These are phyloP conservation scores for Echinometra lucunter DNA, from an alignment of 53 echinoderm and acorn worm species.

Conservation along the genomic window DNA sequence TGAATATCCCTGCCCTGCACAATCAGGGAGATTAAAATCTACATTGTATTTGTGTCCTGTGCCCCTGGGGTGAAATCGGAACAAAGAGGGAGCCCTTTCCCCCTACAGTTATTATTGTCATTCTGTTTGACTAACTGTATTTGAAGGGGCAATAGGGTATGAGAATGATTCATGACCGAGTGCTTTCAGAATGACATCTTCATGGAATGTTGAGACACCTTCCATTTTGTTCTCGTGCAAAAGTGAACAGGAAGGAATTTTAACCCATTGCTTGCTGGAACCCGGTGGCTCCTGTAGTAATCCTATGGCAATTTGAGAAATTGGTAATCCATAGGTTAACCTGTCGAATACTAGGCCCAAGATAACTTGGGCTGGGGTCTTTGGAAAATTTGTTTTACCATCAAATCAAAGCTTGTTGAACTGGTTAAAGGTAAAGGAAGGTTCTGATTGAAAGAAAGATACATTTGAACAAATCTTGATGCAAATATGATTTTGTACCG, in stretches of 20 bases:
- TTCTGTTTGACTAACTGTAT: conserved; percentile 53
- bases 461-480: background rate
- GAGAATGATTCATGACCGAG: conserved; percentile 23
- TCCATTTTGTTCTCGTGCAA: conserved; percentile 12
- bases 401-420: too few relatives aligned
- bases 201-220: background rate
- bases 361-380: too few relatives aligned
- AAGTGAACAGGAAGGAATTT: background rate
- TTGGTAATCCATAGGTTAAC: too few relatives aligned
- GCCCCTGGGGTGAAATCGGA: background rate
- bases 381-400: too few relatives aligned
- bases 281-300: too few relatives aligned
- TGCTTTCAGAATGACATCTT: conserved; percentile 30
- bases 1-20: background rate
- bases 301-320: too few relatives aligned
- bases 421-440: background rate
- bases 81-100: conserved; percentile 38
- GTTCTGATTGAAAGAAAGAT: background rate
- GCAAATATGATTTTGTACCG: background rate
- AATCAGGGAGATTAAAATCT: conserved; percentile 28
- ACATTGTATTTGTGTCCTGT: conserved; percentile 20
- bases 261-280: too few relatives aligned
- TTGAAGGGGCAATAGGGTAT: conserved; percentile 15
- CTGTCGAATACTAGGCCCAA: too few relatives aligned
- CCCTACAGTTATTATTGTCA: conserved; percentile 54